Evolutionary conservation across 2,797 vertebrate genomes (phyloP).

Genomic region (Lacerta agilis): DNA sequence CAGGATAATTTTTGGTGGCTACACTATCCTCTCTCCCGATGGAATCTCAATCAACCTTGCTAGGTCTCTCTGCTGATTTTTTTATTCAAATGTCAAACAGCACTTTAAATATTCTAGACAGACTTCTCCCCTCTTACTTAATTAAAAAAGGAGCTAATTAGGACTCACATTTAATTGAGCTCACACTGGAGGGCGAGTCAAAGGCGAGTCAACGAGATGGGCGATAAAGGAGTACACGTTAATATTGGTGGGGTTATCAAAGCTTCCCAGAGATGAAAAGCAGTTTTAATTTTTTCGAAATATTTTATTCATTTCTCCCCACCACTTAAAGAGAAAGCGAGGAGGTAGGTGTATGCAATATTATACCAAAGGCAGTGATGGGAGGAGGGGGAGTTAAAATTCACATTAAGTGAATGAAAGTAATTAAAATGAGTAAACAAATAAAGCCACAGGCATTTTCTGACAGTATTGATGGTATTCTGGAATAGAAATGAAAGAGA

Average conservation of each 20-base stretch:
- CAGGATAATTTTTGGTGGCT: neutral
- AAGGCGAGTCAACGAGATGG: constrained; percentile 57
- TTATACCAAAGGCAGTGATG: neutral
- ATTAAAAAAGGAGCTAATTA: constrained; percentile 66
- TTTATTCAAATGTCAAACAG: constrained; percentile 44
- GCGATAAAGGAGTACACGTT: constrained; percentile 48
- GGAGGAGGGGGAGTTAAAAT: too few species aligned
- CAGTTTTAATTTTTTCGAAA: neutral
- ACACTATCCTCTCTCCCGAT: neutral
- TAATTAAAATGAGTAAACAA: neutral
- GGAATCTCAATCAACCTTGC: neutral
- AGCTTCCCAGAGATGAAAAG: constrained; percentile 12
- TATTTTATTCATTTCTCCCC: neutral
- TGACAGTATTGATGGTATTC: neutral
- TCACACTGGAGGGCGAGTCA: constrained; percentile 60
- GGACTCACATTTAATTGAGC: constrained; percentile 59
- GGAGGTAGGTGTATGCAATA: neutral
- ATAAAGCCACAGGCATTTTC: neutral
- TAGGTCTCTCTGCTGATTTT: neutral
- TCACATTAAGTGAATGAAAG: neutral
- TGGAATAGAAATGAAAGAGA: neutral
- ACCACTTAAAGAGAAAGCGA: neutral
- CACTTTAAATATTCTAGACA: constrained; percentile 65
- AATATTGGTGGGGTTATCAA: constrained; percentile 41
- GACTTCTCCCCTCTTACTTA: constrained; percentile 19